These are phyloP conservation scores for Protophormia terraenovae DNA, from an alignment of 2,888 invertebrate species.

Conservation along the genomic window DNA sequence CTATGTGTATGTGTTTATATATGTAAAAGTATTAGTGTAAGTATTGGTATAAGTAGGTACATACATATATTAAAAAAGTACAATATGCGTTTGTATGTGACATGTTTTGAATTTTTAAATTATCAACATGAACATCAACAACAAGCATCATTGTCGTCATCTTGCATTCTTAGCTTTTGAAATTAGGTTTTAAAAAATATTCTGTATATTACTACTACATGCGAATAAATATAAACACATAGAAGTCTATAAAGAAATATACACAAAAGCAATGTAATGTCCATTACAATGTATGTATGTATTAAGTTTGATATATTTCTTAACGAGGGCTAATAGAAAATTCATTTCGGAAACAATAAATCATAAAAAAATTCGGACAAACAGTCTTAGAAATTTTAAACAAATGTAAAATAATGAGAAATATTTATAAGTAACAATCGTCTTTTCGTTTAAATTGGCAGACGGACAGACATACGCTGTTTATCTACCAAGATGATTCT, in stretches of 20 bases:
- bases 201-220: background rate
- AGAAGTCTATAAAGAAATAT: background rate
- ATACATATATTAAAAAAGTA: conserved; percentile 12
- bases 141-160: background rate
- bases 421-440: no score
- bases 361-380: no score
- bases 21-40: background rate
- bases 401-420: no score
- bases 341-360: no score
- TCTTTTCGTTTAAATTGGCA: no score
- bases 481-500: no score
- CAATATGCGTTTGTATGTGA: conserved; percentile 48
- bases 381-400: no score
- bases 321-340: background rate
- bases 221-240: background rate
- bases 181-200: conserved; percentile 44
- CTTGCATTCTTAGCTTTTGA: conserved; percentile 36
- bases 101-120: conserved; percentile 60
- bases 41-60: background rate
- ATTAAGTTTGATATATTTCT: background rate
- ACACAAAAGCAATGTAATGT: background rate
- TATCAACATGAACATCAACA: conserved; percentile 39
- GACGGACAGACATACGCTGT: no score
- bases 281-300: conserved; percentile 13
- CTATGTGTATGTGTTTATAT: conserved; percentile 3